Evolutionary conservation across 2,113 vertebrate genomes (phyloP), one percentile per base, ranked within the genome.

Genomic region (Erinaceus europaeus): DNA sequence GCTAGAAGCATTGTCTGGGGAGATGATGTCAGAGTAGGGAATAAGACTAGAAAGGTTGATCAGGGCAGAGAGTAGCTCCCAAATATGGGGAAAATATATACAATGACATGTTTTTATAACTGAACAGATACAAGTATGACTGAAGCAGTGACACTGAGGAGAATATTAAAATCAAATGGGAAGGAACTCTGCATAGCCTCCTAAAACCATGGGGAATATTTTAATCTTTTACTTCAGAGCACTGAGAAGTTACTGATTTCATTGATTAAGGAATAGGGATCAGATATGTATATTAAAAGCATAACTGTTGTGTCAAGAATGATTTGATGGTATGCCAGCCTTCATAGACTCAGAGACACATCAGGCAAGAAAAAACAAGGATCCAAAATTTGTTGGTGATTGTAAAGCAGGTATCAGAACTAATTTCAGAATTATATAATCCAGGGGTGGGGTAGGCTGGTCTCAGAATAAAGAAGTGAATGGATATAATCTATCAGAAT

Each of bases 391-490:
- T 81, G 38, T n/a, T 76, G 27, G n/a, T 80, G 38, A 90, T 32
- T 36, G 5, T 59, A 46, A 79, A n/a, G 71, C 27, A 62, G 15
- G 13, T 29, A 61, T 17, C 11, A 61, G 42, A 90, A 42, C 38
- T 32, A 20, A 62, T 55, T 44, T 62, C 74, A 68, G 64, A 61
- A 52, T 50, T 12, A 32, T 46, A 55, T 57, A 10, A 7, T 72
- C 68, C 38, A 61, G 32, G 80, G 75, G 4, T 25, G 92, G 23
- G 2, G 3, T n/a, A 72, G 25, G 17, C 21, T 83, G 13, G 4
- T 55, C 88, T 71, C 69, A 85, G 18, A 83, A 38, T 55, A 76
- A 91, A 44, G 27, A 32, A 77, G 25, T 55, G 62, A 91, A 81
- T 36, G 73, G 27, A 18, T 20, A 11, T 50, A 80, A 87, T 25